Base-by-base conservation (phyloP, 2,888 invertebrate species). In the Drosophila mulleri region DNA sequence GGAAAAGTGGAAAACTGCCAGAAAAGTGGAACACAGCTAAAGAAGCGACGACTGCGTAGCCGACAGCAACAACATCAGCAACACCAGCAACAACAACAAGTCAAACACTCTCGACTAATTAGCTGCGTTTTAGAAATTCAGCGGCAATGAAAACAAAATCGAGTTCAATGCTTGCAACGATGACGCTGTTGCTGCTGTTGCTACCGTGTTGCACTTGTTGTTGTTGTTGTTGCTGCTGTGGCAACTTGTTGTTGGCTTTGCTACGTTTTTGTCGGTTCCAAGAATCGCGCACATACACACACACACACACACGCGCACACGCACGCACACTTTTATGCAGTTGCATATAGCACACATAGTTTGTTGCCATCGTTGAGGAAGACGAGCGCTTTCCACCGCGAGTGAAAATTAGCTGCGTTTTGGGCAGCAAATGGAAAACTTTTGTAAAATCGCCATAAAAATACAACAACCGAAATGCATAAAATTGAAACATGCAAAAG, bases 111-210 rank as follows among this genome's bases (percentile, higher is more conserved):
- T 86, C 84, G 88, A 81, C 83, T 88, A 88, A 88, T 88, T 88
- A 88, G 88, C 80, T 88, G 86, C 88, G 83, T 83, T 88, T 89
- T 88, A 88, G 89, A 89, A 88, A 88, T 88, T 88, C 88, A 89
- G 83, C 87, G 78, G 84, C 84, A 84, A 88, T 88, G 90, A 89
- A 89, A 89, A 90, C 90, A 88, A 90, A 89, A 89, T 89, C 85
- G 89, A 89, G 89, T 89, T 89, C 90, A 89, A 90, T 82, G 90
- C 83, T 87, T 90, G 88, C 81, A 71, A 75, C 76, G 76, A 75
- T 81, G 83, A 82, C 77, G 77, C 54, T 64, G 78, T 26, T 67
- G 72, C 56, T 64, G 72, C 56, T 63, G 76, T 12, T 64, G 72
- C 59, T 68, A 58, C 58, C 35, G 58, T 45, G 72, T 41, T 72